Percentiles rank a stretch among this genome's conserved stretches.
Conservation (phyloP, 2,113 vertebrate genomes). For the Benitochromis conjunctus region DNA sequence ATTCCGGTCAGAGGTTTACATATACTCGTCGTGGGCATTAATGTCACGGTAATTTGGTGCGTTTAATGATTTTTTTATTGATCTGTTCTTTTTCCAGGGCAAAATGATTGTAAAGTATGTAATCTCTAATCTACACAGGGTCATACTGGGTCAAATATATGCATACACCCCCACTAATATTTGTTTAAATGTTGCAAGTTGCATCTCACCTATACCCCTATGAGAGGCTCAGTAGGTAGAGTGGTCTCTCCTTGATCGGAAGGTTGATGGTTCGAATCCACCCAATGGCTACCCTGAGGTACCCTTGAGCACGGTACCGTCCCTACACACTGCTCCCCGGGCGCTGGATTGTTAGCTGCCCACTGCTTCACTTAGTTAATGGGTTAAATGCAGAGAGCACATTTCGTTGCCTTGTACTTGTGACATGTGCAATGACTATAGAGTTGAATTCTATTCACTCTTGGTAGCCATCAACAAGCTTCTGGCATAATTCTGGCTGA, state of each 20-base stretch:
- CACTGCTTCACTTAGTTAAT: too few species aligned
- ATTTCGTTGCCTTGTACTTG: too few species aligned
- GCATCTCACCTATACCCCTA: neutral
- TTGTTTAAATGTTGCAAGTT: neutral
- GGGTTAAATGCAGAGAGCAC: too few species aligned
- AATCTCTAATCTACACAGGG: neutral
- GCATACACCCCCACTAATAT: neutral
- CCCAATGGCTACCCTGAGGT: too few species aligned
- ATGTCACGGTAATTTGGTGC: neutral
- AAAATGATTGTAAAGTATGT: neutral
- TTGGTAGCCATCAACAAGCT: neutral
- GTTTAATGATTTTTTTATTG: neutral
- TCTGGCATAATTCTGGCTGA: neutral
- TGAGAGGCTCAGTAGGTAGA: too few species aligned
- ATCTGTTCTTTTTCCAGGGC: neutral
- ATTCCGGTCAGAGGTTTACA: neutral
- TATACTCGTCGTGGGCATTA: neutral
- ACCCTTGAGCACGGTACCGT: too few species aligned
- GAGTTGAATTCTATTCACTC: too few species aligned
- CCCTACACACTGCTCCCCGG: too few species aligned
- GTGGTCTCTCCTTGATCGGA: too few species aligned
- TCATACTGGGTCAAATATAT: neutral
- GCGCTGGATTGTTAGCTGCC: too few species aligned
- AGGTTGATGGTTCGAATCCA: too few species aligned
- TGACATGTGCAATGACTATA: too few species aligned